Conservation (phyloP, 1,140 invertebrate genomes). For the Rhynchophorus ferrugineus region DNA sequence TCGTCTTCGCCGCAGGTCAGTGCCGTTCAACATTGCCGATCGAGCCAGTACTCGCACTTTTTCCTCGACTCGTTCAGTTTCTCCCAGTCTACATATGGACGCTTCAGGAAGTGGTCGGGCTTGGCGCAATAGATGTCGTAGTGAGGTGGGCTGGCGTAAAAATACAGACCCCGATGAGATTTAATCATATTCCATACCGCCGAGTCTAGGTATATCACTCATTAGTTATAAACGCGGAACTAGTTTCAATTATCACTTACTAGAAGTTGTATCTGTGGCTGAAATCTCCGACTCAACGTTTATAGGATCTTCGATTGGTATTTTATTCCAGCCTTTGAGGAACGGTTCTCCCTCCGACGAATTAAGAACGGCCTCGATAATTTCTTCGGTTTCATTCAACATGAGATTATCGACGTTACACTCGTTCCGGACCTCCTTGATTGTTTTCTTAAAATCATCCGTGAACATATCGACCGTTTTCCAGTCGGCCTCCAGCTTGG, state of each 20-base stretch:
- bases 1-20: conserved; percentile 51
- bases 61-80: conserved; percentile 27
- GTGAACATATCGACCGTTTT: conserved; percentile 28
- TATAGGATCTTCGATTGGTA: conserved; percentile 3
- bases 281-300: conserved; percentile 1
- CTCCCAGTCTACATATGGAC: conserved; percentile 24
- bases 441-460: conserved; percentile 28
- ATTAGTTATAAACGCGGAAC: too few relatives aligned
- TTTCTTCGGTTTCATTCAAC: conserved; percentile 1
- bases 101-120: conserved; percentile 27
- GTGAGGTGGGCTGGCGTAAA: conserved; percentile 28
- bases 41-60: conserved; percentile 33
- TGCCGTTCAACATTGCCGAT: conserved; percentile 8
- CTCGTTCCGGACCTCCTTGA: conserved; percentile 14
- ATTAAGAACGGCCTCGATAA: conserved; percentile 1
- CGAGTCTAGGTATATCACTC: conserved; percentile 23
- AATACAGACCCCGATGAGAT: conserved; percentile 20
- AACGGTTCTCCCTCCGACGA: conserved; percentile 1
- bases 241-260: too few relatives aligned
- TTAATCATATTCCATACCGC: conserved; percentile 33
- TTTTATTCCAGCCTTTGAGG: not conserved
- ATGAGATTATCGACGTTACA: not conserved
- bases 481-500: conserved; percentile 27
- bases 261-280: conserved; percentile 6
- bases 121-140: conserved; percentile 25